These are phyloP conservation scores for Daboia siamensis DNA, from an alignment of 2,113 vertebrate species.

Conservation along the genomic window DNA sequence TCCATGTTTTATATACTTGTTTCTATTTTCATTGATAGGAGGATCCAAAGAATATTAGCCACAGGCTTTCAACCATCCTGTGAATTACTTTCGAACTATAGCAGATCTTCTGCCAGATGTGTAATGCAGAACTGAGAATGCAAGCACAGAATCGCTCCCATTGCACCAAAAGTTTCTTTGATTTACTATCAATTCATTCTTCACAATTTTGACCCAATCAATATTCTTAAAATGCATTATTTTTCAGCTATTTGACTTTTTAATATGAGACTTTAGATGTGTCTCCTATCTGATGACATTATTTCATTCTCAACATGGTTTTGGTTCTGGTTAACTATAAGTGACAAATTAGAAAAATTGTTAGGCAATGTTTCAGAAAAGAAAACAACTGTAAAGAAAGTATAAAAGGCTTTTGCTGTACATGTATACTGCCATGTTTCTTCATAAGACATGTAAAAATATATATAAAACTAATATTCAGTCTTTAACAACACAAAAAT, in stretches of 20 bases:
- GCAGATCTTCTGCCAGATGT: not conserved
- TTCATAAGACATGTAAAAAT: conserved; percentile 29
- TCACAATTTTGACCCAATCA: not conserved
- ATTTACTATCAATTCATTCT: not conserved
- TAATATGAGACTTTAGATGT: not conserved
- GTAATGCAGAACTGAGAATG: not conserved
- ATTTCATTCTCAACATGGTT: not conserved
- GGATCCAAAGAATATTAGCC: not conserved
- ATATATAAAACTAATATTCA: conserved; percentile 58
- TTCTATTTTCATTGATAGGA: not conserved
- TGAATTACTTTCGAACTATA: not conserved
- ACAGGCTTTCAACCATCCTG: not conserved
- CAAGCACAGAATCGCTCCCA: not conserved
- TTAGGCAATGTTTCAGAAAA: conserved; percentile 45
- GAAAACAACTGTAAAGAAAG: conserved; percentile 43
- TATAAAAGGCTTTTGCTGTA: conserved; percentile 41
- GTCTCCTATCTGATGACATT: not conserved
- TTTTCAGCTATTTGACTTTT: not conserved
- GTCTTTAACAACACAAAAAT: conserved; percentile 47
- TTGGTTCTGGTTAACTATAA: not conserved
- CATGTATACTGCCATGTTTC: not conserved
- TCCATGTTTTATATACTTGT: not conserved
- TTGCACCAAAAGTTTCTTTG: not conserved
- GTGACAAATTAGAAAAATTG: not conserved
- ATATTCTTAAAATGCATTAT: not conserved